Evolutionary conservation across 1,140 invertebrate genomes (phyloP).

Genomic region (Drosophila arawakana): DNA sequence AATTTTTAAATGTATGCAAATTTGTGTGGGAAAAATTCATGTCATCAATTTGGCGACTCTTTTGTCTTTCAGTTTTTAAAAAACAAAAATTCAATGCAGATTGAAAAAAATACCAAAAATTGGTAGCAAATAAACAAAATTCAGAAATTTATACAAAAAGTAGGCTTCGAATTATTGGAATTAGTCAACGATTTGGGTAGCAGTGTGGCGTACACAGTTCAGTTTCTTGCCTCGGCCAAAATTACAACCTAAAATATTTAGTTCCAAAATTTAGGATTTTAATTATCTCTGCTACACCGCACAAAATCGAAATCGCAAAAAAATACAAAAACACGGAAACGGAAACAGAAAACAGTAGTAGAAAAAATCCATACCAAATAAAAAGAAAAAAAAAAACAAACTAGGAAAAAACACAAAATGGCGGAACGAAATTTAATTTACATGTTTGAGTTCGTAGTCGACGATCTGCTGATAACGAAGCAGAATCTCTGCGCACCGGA

Average conservation of each 20-base stretch:
- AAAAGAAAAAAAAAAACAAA: not conserved
- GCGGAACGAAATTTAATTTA: constrained; percentile 61
- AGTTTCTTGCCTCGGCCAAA: constrained; percentile 39
- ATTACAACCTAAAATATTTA: constrained; percentile 36
- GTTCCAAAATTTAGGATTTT: constrained; percentile 37
- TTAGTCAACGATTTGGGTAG: not conserved
- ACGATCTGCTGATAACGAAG: constrained; percentile 73
- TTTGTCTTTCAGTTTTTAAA: not conserved
- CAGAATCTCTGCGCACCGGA: constrained; percentile 80
- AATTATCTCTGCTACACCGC: constrained; percentile 9
- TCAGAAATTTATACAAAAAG: not conserved
- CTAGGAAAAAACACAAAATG: constrained; percentile 5
- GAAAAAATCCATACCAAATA: not conserved
- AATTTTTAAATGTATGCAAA: no score
- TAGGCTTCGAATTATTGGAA: constrained; percentile 17
- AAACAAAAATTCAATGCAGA: not conserved
- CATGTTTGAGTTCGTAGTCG: constrained; percentile 82
- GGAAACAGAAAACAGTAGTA: no score
- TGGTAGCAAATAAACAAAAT: not conserved
- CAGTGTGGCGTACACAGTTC: constrained; percentile 3
- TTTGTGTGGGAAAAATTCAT: no score
- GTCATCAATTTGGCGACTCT: no score
- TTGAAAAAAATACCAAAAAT: not conserved
- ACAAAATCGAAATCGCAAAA: constrained; percentile 5
- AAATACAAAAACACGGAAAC: not conserved